Percentiles rank a stretch among this genome's conserved stretches.
Evolutionary conservation across 1,140 invertebrate species (phyloP).

Genomic region (Anoplolepis gracilipes): DNA sequence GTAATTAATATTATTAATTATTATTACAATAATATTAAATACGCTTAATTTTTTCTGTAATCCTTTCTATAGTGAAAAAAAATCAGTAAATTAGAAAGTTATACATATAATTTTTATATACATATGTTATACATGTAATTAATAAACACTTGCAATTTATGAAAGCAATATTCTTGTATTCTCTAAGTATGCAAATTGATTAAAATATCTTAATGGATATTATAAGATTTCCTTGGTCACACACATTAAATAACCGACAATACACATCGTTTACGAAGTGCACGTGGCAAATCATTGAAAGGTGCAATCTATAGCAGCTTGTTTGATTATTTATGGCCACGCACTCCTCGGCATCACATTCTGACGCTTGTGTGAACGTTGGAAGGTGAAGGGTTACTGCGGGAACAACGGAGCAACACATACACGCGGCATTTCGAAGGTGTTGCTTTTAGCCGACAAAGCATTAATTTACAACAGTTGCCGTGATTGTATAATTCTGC

Average conservation of each 20-base stretch:
- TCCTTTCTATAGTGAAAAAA: too few relatives aligned
- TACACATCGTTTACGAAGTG: background rate
- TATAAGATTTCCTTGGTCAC: background rate
- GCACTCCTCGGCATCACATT: slow-evolving; percentile 72
- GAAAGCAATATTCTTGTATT: background rate
- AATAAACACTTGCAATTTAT: background rate
- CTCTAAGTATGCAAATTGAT: too few relatives aligned
- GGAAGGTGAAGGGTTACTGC: slow-evolving; percentile 46
- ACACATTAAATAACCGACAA: slow-evolving; percentile 32
- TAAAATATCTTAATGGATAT: background rate
- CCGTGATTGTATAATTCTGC: background rate
- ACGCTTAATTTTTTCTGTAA: too few relatives aligned
- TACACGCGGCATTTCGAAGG: slow-evolving; percentile 16
- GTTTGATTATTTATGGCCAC: slow-evolving; percentile 83
- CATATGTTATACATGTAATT: background rate
- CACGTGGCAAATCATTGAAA: slow-evolving; percentile 42
- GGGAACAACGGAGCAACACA: background rate
- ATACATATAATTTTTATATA: too few relatives aligned
- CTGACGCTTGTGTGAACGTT: background rate
- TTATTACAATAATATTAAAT: too few relatives aligned
- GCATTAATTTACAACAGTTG: background rate
- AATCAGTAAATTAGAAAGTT: too few relatives aligned
- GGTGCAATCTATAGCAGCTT: slow-evolving; percentile 75
- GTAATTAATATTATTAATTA: too few relatives aligned
- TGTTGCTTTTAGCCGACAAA: slow-evolving; percentile 19